Evolutionary conservation across 2,797 vertebrate species (phyloP).

Genomic region (Hypotaenidia okinawae): DNA sequence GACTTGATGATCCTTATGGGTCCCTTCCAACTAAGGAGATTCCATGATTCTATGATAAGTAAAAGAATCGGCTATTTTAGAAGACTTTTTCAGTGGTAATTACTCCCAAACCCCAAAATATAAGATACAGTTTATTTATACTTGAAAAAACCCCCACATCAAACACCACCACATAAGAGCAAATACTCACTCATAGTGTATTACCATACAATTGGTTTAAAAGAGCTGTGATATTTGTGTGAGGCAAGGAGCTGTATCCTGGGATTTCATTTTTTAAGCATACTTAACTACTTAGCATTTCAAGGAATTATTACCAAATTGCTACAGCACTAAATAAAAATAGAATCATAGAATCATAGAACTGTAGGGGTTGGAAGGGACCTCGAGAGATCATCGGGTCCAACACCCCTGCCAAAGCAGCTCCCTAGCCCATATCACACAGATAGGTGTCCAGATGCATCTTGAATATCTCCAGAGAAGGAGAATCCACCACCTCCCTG

Average conservation of each 20-base stretch:
- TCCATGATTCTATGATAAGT: background rate
- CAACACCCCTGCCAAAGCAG: no score
- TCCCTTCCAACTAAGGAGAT: no score
- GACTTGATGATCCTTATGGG: no score
- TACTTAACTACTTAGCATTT: background rate
- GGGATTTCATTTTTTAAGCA: conserved; percentile 24
- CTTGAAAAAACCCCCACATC: rapidly evolving
- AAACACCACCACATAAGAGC: background rate
- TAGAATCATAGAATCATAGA: no score
- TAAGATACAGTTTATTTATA: background rate
- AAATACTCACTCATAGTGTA: background rate
- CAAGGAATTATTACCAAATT: background rate
- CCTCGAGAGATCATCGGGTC: no score
- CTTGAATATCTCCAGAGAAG: no score
- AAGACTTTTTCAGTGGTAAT: background rate
- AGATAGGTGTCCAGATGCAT: no score
- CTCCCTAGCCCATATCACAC: no score
- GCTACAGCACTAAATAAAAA: background rate
- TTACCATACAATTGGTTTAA: background rate
- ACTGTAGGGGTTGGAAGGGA: no score
- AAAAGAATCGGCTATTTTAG: background rate
- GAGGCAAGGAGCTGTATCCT: background rate
- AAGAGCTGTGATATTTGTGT: background rate
- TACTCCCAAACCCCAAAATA: background rate
- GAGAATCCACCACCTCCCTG: no score